Percentiles rank a stretch among this genome's conserved stretches.
phyloP scores from a whole-genome alignment of 2,888 invertebrate species.

The Cantharis rustica region DNA sequence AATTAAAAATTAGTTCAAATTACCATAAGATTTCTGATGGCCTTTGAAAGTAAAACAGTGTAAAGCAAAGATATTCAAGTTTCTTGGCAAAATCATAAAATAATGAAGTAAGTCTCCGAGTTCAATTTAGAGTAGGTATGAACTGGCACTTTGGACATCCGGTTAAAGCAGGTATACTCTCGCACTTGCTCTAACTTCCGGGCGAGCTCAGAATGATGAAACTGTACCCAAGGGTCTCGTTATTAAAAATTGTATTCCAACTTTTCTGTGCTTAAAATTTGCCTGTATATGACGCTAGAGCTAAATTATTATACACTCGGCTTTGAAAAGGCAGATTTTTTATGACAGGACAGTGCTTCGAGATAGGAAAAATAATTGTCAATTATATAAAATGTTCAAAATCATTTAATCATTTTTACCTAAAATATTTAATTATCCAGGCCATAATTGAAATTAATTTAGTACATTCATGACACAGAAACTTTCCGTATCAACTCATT shows the following conservation, averaged over 20 bases:
- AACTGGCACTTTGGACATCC: conserved; percentile 22
- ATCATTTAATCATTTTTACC: conserved; percentile 1
- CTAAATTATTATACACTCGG: conserved; percentile 38
- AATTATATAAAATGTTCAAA: conserved; percentile 26
- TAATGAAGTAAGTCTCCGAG: conserved; percentile 19
- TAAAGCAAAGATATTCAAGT: conserved; percentile 5
- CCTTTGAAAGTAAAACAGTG: not conserved
- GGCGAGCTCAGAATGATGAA: conserved; percentile 44
- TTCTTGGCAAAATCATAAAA: conserved; percentile 16
- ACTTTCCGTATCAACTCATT: not conserved
- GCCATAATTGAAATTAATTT: conserved; percentile 7
- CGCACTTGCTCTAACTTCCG: conserved; percentile 31
- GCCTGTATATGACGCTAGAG: conserved; percentile 43
- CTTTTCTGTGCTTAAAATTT: conserved; percentile 50
- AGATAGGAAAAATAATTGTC: conserved; percentile 35
- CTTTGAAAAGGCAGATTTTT: conserved; percentile 34
- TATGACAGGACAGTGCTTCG: conserved; percentile 32
- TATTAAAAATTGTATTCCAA: conserved; percentile 52
- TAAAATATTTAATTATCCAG: not conserved
- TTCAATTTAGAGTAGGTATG: conserved; percentile 22
- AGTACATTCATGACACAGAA: not conserved
- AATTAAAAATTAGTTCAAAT: not conserved
- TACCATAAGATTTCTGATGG: not conserved
- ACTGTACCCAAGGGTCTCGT: conserved; percentile 49
- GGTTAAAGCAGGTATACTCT: conserved; percentile 19